A percentile compares a stretch with the other conserved stretches of the same genome.
Conservation (phyloP, 2,797 vertebrate species). For the Myiothlypis chrysogaster region DNA sequence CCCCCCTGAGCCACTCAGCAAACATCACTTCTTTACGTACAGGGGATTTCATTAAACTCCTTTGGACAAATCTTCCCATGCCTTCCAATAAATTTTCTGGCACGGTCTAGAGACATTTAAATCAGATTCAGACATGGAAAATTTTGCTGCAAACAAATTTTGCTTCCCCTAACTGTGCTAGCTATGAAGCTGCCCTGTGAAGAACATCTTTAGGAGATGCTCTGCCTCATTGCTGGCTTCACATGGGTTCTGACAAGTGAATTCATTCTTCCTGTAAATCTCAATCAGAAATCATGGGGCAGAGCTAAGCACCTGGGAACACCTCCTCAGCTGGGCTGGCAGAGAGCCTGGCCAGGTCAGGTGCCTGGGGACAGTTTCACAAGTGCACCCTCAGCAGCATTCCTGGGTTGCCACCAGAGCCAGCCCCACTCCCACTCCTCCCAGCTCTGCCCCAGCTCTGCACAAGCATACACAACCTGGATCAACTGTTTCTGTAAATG, state of each 20-base stretch:
- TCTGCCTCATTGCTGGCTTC: not conserved
- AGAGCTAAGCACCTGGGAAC: not conserved
- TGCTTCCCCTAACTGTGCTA: not conserved
- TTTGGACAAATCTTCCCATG: not conserved
- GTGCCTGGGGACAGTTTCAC: not conserved
- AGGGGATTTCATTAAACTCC: not conserved
- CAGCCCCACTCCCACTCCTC: not conserved
- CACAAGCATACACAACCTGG: not conserved
- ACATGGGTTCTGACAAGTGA: not conserved
- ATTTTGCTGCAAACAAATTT: not conserved
- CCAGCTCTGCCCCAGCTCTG: not conserved
- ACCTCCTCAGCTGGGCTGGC: not conserved
- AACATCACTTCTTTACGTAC: not conserved
- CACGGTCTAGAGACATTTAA: not conserved
- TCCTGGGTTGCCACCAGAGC: not conserved
- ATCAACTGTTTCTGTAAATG: not conserved
- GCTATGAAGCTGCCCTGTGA: not conserved
- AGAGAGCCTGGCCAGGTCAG: not conserved
- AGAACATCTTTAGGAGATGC: not conserved
- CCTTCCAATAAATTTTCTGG: not conserved
- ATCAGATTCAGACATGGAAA: not conserved
- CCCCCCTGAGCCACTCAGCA: not conserved
- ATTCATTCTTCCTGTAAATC: not conserved
- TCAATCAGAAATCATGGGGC: fast-evolving
- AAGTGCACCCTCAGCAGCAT: not conserved